Conservation (phyloP, 2,797 vertebrate species). For the Taeniopygia guttata region DNA sequence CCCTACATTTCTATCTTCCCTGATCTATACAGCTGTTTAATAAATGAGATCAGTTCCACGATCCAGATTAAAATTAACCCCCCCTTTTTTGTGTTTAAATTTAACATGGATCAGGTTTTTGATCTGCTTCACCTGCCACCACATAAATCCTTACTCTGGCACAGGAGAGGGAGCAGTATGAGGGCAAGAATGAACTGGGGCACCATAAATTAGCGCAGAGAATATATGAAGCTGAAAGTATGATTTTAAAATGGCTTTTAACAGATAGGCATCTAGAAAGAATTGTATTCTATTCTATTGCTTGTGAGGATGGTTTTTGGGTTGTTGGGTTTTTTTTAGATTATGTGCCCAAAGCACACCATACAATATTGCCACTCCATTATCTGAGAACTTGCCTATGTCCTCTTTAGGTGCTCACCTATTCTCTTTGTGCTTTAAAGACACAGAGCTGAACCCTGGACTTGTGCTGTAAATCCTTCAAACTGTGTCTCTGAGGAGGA, state of each 20-base stretch:
- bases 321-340: not conserved
- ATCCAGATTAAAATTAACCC: not conserved
- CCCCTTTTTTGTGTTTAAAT: not conserved
- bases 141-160: constrained; percentile 30
- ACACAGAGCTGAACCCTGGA: not conserved
- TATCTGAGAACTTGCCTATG: not conserved
- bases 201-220: not conserved
- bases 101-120: not conserved
- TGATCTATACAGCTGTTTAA: not conserved
- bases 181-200: not conserved
- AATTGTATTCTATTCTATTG: not conserved
- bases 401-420: not conserved
- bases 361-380: not conserved
- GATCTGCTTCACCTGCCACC: constrained; percentile 15
- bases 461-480: not conserved
- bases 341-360: not conserved
- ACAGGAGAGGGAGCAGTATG: not conserved
- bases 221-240: not conserved
- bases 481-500: not conserved
- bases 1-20: not conserved
- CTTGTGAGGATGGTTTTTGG: not conserved
- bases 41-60: not conserved
- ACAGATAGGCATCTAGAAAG: not conserved
- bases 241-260: not conserved
- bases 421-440: constrained; percentile 3